These are phyloP conservation scores for Allolobophora icterica DNA, from an alignment of 2,888 invertebrate species.

Conservation along the genomic window DNA sequence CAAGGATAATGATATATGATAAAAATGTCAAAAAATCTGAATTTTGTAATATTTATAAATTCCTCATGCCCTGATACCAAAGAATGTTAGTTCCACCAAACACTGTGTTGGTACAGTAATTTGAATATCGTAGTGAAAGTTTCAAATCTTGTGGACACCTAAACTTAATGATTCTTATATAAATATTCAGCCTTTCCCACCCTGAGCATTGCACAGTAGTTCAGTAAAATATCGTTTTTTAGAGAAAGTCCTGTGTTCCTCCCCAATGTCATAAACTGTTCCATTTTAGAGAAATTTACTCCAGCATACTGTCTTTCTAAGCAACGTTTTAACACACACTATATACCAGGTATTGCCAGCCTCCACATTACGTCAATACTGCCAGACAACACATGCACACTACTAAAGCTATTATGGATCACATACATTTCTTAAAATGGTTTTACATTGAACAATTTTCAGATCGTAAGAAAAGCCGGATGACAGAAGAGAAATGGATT, in stretches of 20 bases:
- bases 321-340: too few relatives aligned
- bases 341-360: too few relatives aligned
- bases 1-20: background rate
- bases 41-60: background rate
- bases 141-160: background rate
- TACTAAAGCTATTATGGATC: background rate
- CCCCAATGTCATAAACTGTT: too few relatives aligned
- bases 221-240: too few relatives aligned
- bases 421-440: background rate
- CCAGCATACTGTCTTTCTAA: too few relatives aligned
- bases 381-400: too few relatives aligned
- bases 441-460: background rate
- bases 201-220: too few relatives aligned
- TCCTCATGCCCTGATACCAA: background rate
- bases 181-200: background rate
- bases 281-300: too few relatives aligned
- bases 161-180: slow-evolving; percentile 6
- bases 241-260: too few relatives aligned
- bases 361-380: too few relatives aligned
- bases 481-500: background rate
- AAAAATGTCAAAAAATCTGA: background rate
- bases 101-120: background rate
- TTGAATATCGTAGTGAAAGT: background rate
- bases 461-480: background rate
- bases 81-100: background rate